Conservation (phyloP, 2,797 vertebrate genomes). For the Anabas testudineus region DNA sequence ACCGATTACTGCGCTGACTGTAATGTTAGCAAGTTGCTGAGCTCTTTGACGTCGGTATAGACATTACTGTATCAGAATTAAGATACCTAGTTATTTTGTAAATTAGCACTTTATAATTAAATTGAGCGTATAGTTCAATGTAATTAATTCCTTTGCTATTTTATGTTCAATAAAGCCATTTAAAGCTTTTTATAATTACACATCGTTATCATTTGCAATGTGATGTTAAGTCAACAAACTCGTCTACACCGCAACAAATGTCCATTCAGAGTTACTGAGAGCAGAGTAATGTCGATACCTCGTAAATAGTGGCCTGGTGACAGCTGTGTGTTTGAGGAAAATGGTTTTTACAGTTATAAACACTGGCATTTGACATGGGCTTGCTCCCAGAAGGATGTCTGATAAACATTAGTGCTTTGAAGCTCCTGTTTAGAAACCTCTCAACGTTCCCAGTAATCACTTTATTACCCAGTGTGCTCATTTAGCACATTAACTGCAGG, state of each 20-base stretch:
- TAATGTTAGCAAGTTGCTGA: constrained; percentile 54
- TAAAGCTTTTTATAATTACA: constrained; percentile 5
- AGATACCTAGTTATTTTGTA: background rate
- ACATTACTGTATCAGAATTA: background rate
- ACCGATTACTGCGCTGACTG: constrained; percentile 8
- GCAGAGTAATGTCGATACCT: background rate
- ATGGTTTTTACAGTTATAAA: constrained; percentile 9
- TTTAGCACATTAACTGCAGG: background rate
- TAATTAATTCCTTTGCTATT: background rate
- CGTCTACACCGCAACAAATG: constrained; percentile 2
- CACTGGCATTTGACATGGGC: constrained; percentile 5
- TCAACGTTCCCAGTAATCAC: background rate
- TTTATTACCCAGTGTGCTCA: background rate
- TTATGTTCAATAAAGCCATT: constrained; percentile 1
- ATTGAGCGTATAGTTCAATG: fast-evolving
- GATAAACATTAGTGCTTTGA: background rate
- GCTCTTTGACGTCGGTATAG: constrained; percentile 15
- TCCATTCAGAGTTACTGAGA: background rate
- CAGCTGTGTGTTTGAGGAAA: background rate
- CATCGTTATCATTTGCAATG: constrained; percentile 1
- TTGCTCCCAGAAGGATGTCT: background rate
- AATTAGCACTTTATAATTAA: background rate
- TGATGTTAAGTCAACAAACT: constrained; percentile 13
- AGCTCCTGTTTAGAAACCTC: constrained; percentile 1
- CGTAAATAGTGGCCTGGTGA: background rate